These are phyloP conservation scores for Eugnorisma glareosa DNA, from an alignment of 2,888 invertebrate species.

Conservation along the genomic window DNA sequence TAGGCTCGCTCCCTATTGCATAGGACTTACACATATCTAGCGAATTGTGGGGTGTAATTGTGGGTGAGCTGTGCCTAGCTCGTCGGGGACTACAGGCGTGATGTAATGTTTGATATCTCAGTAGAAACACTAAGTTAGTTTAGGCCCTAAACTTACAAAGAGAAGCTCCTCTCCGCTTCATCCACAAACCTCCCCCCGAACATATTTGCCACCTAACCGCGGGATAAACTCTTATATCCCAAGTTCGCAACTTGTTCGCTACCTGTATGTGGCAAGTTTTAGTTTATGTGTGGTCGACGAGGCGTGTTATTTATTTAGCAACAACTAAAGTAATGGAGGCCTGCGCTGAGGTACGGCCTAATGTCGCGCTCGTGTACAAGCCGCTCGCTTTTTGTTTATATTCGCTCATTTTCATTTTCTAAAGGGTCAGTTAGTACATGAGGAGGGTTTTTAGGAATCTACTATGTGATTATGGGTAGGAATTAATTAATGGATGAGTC, in stretches of 20 bases:
- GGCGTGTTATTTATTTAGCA: slow-evolving; percentile 62
- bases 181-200: slow-evolving; percentile 25
- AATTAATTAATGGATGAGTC: background rate
- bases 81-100: background rate
- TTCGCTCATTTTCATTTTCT: slow-evolving; percentile 18
- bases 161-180: slow-evolving; percentile 16
- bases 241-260: slow-evolving; percentile 50
- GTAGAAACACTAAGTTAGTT: background rate
- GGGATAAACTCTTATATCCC: slow-evolving; percentile 45
- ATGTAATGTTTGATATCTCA: background rate
- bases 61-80: background rate
- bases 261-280: slow-evolving; percentile 50
- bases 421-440: background rate
- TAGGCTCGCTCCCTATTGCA: background rate
- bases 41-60: too few species aligned
- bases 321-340: slow-evolving; percentile 43
- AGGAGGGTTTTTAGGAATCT: background rate
- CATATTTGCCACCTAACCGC: slow-evolving; percentile 19
- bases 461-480: background rate
- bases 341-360: slow-evolving; percentile 32
- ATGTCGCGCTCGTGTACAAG: slow-evolving; percentile 45
- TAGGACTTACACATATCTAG: background rate
- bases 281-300: slow-evolving; percentile 52
- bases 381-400: slow-evolving; percentile 50
- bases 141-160: slow-evolving; percentile 1